Evolutionary conservation across 2,113 vertebrate genomes (phyloP).

Genomic region (Cyanoliseus patagonus): DNA sequence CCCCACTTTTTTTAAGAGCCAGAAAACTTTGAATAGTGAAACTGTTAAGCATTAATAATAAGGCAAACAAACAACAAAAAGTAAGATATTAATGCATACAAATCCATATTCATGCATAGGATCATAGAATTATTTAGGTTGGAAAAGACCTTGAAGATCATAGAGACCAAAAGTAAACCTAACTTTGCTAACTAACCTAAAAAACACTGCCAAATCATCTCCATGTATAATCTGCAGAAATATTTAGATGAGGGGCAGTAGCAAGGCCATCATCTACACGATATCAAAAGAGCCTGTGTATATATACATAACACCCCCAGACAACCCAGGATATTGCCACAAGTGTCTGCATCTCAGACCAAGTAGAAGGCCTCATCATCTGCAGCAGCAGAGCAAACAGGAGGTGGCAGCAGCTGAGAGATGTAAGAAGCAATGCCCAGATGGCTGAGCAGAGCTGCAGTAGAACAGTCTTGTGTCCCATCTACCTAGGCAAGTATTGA

Average conservation of each 20-base stretch:
- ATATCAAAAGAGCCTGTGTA: not conserved
- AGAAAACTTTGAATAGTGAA: not conserved
- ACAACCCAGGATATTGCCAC: not conserved
- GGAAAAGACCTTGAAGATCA: not conserved
- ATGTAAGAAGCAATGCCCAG: not conserved
- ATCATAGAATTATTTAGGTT: not conserved
- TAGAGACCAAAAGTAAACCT: not conserved
- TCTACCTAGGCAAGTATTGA: not conserved
- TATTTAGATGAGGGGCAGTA: not conserved
- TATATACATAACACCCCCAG: not conserved
- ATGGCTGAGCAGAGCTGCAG: not conserved
- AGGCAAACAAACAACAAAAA: not conserved
- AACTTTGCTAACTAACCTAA: not conserved
- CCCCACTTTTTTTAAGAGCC: rapidly evolving
- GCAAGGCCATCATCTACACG: not conserved
- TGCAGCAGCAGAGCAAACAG: not conserved
- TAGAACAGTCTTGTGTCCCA: not conserved
- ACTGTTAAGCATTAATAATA: not conserved
- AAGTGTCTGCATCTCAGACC: not conserved
- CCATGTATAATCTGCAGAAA: not conserved
- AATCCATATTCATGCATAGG: not conserved
- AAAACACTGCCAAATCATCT: not conserved
- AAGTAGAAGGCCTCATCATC: not conserved
- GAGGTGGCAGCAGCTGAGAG: not conserved
- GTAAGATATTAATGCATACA: not conserved